These are phyloP conservation scores for Eidolon dupreanum DNA, from an alignment of 2,797 vertebrate species.

Conservation along the genomic window DNA sequence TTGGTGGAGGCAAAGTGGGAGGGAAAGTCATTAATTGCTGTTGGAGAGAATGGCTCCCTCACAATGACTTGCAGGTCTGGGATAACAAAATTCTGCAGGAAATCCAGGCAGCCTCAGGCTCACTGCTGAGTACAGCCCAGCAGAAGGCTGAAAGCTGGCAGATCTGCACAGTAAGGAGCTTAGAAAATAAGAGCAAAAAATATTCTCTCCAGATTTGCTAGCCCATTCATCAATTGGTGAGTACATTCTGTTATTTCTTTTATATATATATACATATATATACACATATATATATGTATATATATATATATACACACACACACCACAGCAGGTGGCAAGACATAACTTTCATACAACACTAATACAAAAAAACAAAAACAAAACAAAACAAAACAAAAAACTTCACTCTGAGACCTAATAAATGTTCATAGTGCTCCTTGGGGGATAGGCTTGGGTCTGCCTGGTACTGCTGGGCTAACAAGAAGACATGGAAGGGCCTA, in stretches of 20 bases:
- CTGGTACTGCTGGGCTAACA: neutral
- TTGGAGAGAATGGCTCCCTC: neutral
- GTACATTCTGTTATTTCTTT: neutral
- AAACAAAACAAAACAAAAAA: neutral
- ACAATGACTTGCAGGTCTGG: conserved; percentile 52
- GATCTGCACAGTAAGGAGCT: neutral
- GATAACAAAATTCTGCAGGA: neutral
- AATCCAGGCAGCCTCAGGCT: neutral
- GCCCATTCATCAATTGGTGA: neutral
- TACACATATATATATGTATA: neutral
- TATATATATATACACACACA: neutral
- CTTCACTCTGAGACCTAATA: neutral
- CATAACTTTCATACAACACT: neutral
- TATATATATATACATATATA: neutral
- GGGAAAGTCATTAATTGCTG: neutral
- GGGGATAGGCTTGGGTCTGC: neutral
- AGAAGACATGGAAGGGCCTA: neutral
- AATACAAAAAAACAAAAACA: neutral
- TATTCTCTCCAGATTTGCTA: neutral
- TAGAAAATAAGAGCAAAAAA: neutral
- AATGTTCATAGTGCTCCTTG: neutral
- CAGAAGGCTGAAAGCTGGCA: neutral
- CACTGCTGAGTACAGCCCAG: neutral
- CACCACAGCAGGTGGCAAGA: neutral
- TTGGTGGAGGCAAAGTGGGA: neutral